A percentile compares a stretch with the other conserved stretches of the same genome.
These are phyloP conservation scores for Chaetorhynchus papuensis DNA, from an alignment of 2,113 vertebrate genomes.

Conservation along the genomic window DNA sequence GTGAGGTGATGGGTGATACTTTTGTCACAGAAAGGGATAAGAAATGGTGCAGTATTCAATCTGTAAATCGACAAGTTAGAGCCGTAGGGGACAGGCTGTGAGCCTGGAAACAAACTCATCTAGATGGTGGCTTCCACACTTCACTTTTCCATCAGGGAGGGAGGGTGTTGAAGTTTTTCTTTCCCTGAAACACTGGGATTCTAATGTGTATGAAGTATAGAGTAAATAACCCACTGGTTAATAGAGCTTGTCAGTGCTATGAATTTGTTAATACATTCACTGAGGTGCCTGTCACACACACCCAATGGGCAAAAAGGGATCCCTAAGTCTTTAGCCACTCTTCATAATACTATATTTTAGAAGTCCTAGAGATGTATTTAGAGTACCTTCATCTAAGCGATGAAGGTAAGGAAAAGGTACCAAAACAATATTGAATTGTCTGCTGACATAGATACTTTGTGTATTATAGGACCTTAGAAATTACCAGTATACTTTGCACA, in stretches of 20 bases:
- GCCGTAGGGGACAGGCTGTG: neutral
- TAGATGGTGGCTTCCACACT: neutral
- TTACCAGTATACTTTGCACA: slow-evolving; percentile 89
- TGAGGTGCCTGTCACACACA: neutral
- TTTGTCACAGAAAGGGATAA: neutral
- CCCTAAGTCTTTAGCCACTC: neutral
- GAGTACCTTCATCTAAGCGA: neutral
- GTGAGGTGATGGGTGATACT: neutral
- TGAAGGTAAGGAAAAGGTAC: neutral
- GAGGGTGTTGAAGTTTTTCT: neutral
- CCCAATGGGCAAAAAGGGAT: neutral
- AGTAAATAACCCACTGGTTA: neutral
- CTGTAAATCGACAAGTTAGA: neutral
- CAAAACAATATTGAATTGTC: neutral
- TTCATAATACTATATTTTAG: neutral
- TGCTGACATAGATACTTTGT: neutral
- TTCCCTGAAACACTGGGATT: neutral
- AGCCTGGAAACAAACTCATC: neutral
- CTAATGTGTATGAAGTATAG: neutral
- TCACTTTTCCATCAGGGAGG: neutral
- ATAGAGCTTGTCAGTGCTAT: neutral
- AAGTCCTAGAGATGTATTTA: neutral
- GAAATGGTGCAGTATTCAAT: neutral
- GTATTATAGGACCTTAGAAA: slow-evolving; percentile 87
- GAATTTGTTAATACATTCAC: neutral